A percentile compares a stretch with the other conserved stretches of the same genome.
Conservation (phyloP, 2,888 invertebrate species). For the Folsomia candida region DNA sequence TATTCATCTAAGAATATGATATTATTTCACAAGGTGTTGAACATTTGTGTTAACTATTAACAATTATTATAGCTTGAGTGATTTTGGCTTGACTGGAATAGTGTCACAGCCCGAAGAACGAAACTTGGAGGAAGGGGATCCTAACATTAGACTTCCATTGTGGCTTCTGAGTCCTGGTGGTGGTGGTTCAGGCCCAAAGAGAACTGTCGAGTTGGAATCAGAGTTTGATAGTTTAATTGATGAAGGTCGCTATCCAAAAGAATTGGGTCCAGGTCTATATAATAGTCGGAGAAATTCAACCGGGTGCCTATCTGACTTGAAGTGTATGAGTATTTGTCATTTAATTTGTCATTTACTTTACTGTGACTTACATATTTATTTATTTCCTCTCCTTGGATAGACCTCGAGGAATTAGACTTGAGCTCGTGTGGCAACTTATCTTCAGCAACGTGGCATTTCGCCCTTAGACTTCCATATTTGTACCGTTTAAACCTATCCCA, state of each 20-base stretch:
- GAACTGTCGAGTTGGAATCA: no score
- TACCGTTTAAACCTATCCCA: conserved; percentile 20
- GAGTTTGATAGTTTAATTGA: no score
- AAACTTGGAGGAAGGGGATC: background rate
- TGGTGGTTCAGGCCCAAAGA: no score
- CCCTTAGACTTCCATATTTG: conserved; percentile 6
- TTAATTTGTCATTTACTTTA: background rate
- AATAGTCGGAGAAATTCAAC: no score
- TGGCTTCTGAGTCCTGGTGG: no score
- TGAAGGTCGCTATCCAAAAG: no score
- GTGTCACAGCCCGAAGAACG: background rate
- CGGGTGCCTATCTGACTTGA: background rate
- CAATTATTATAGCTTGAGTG: no score
- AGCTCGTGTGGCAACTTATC: conserved; percentile 21
- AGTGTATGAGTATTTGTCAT: background rate
- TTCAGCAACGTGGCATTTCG: conserved; percentile 18
- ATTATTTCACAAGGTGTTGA: no score
- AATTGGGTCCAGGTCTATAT: no score
- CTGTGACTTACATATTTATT: background rate
- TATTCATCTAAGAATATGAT: no score
- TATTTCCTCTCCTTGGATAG: background rate
- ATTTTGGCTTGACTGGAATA: conserved; percentile 1
- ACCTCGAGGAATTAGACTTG: conserved; percentile 21
- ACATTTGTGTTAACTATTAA: no score
- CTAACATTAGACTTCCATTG: no score